A percentile compares a stretch with the other conserved stretches of the same genome.
Evolutionary conservation across 2,113 vertebrate genomes (phyloP).

Genomic region (Falco punctatus): DNA sequence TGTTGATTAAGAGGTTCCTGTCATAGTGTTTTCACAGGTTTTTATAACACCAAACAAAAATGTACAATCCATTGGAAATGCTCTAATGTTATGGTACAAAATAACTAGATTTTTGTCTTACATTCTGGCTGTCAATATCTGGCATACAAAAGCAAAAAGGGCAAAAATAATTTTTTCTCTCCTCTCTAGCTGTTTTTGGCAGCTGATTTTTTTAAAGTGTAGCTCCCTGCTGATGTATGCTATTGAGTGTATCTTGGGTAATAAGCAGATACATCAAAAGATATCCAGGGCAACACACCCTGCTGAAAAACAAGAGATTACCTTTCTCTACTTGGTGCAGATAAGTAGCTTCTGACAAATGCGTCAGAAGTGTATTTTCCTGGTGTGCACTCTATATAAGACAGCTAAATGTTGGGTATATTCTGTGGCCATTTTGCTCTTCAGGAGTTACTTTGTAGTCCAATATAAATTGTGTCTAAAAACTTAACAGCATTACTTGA

Average conservation of each 20-base stretch:
- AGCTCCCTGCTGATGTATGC: conserved; percentile 23
- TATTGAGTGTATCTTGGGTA: conserved; percentile 27
- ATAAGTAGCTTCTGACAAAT: not conserved
- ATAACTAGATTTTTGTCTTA: not conserved
- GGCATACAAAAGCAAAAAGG: not conserved
- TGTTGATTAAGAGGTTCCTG: not conserved
- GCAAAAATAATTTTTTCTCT: not conserved
- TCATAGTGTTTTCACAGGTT: not conserved
- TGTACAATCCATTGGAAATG: not conserved
- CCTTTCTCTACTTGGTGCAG: not conserved
- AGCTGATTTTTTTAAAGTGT: not conserved
- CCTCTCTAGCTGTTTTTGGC: conserved; percentile 9
- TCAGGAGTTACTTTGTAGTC: not conserved
- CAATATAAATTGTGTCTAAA: not conserved
- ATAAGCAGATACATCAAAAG: conserved; percentile 30
- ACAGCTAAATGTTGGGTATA: not conserved
- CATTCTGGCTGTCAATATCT: not conserved
- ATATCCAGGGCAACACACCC: conserved; percentile 24
- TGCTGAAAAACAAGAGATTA: conserved; percentile 44
- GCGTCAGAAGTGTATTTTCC: not conserved
- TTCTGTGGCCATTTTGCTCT: not conserved
- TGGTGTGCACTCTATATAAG: not conserved
- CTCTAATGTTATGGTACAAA: not conserved
- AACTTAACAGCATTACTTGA: not conserved
- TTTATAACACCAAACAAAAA: not conserved